Percentiles rank a stretch among this genome's conserved stretches.
Conservation (phyloP, 1,140 invertebrate genomes). For the Cheumatopsyche charites region DNA sequence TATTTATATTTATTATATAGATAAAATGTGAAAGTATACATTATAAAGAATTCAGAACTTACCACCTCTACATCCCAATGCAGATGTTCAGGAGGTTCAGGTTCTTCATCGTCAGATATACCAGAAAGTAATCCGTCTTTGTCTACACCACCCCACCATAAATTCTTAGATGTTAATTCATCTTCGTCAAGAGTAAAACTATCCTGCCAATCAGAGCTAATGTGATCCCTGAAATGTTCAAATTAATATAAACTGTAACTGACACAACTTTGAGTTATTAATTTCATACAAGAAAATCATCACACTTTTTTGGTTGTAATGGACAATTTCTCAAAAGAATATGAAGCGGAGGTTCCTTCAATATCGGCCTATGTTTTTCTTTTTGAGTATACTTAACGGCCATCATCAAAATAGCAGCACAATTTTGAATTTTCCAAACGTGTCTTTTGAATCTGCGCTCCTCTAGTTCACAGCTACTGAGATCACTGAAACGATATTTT, state of each 20-base stretch:
- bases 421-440: slow-evolving; percentile 67
- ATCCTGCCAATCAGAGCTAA: slow-evolving; percentile 3
- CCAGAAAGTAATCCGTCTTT: slow-evolving; percentile 8
- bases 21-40: no score
- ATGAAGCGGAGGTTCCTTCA: slow-evolving; percentile 44
- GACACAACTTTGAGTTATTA: no score
- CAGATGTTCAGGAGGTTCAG: slow-evolving; percentile 57
- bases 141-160: slow-evolving; percentile 35
- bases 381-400: neutral
- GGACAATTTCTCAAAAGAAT: slow-evolving; percentile 39
- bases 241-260: neutral
- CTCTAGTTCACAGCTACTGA: slow-evolving; percentile 67
- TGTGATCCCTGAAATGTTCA: neutral
- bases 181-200: slow-evolving; percentile 25
- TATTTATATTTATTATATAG: no score
- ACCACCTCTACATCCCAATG: slow-evolving; percentile 55
- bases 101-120: slow-evolving; percentile 51
- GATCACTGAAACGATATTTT: slow-evolving; percentile 71
- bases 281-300: neutral
- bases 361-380: neutral
- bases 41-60: no score
- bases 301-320: slow-evolving; percentile 36
- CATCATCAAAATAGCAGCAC: slow-evolving; percentile 34
- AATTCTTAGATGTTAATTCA: neutral
- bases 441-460: slow-evolving; percentile 71